Evolutionary conservation across 2,113 vertebrate genomes (phyloP).

Genomic region (Ageneiosus marmoratus): DNA sequence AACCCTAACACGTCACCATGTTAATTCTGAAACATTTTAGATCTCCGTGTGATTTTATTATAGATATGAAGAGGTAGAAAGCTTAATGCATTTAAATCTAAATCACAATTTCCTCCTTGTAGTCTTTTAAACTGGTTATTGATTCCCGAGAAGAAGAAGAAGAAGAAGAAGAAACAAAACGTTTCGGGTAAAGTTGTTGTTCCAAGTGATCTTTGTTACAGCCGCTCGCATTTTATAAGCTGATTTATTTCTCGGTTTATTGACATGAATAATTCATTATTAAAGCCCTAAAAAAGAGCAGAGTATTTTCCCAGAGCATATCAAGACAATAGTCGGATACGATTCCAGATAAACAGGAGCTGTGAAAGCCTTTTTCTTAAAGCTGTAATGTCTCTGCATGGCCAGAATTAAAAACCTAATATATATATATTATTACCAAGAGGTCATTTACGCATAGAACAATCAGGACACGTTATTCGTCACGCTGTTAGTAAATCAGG

Average conservation of each 20-base stretch:
- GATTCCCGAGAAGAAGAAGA: background rate
- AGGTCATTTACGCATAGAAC: background rate
- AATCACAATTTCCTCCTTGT: background rate
- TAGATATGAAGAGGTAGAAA: background rate
- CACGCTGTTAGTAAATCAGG: constrained; percentile 15
- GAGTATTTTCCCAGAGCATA: background rate
- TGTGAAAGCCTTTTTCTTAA: background rate
- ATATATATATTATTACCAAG: background rate
- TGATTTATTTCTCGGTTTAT: background rate
- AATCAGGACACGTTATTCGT: too few relatives aligned
- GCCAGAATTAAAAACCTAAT: too few relatives aligned
- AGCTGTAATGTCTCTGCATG: background rate
- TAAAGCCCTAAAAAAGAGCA: background rate
- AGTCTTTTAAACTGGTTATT: background rate
- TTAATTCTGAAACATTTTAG: too few relatives aligned
- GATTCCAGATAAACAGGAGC: background rate
- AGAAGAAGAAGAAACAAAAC: background rate
- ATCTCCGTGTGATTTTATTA: background rate
- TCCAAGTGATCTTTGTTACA: background rate
- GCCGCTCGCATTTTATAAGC: background rate
- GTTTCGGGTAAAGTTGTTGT: background rate
- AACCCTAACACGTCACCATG: too few relatives aligned
- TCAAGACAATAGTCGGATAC: too few relatives aligned
- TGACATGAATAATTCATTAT: background rate
- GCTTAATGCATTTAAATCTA: background rate